Base-by-base conservation (phyloP, 2,797 vertebrate species). In the Argyrosomus regius region DNA sequence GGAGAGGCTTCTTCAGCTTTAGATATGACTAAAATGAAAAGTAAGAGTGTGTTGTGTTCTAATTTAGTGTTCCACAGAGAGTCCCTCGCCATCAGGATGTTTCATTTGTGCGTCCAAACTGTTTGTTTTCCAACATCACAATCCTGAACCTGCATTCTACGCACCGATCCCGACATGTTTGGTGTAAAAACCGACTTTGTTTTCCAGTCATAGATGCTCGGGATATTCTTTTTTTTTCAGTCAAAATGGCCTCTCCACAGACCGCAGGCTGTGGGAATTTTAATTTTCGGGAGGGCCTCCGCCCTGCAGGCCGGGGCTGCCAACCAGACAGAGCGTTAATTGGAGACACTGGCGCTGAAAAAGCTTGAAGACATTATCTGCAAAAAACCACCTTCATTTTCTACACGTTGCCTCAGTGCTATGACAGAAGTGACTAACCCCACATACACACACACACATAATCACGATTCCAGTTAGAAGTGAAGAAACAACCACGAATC, bases 221-320 rank as follows among this genome's bases (percentile, higher is more conserved):
- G 56, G 83, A 85, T 87, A 63, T 82, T 90, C 85, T 71, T 66
- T 86, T 52, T 79, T 89, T 84, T 75, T 62, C 54, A 71, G 73
- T 75, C 60, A 39, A 66, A 52, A 63, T 70, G 81, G 78, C 81
- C 83, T 74, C 85, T 80, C 73, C 77, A 58, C 81, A 88, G 78
- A 89, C 90, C 90, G 64, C 91, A 88, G 78, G 78, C 76, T 82
- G 77, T 24, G 71, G 89, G 86, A 75, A 89, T 87, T 84, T 80
- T 78, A 75, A 84, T 84, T 83, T 81, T 84, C 53, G 16, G 8
- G 52, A 65, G 64, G 84, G 89, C 90, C 89, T 82, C 88, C 90
- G 74, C 88, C 89, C 80, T 89, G 75, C 75, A 85, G 80, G 61
- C 71, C 54, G 46, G 41, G 35, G 67, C 86, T 72, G 78, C 67